Evolutionary conservation across 2,888 invertebrate species (phyloP).

Genomic region (Malthinus seriepunctatus): DNA sequence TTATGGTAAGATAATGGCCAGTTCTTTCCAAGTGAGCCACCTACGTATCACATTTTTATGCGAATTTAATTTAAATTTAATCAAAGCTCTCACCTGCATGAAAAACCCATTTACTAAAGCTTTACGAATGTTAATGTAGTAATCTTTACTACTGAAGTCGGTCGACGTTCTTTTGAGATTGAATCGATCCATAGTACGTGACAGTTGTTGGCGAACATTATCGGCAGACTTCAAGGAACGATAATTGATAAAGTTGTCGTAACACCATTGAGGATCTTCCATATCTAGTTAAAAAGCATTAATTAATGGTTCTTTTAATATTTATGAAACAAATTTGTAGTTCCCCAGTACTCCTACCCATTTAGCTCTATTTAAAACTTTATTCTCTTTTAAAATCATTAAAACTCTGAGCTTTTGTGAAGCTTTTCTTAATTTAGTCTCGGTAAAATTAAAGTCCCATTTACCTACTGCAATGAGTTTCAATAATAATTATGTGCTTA

Average conservation of each 20-base stretch:
- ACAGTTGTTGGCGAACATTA: constrained; percentile 95
- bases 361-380: too few species aligned
- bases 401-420: too few species aligned
- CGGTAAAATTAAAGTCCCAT: too few species aligned
- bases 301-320: background rate
- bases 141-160: constrained; percentile 97
- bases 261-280: constrained; percentile 99
- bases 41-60: constrained; percentile 53
- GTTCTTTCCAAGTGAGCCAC: constrained; percentile 97
- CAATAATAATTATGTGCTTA: too few species aligned
- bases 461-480: too few species aligned
- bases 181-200: constrained; percentile 98
- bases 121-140: constrained; percentile 98
- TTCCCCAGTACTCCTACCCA: too few species aligned
- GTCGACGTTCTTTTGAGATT: constrained; percentile 92
- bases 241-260: constrained; percentile 99
- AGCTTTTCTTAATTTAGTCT: too few species aligned
- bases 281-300: constrained; percentile 65
- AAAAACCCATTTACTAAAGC: constrained; percentile 98
- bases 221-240: constrained; percentile 98
- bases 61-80: too few species aligned
- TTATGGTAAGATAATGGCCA: constrained; percentile 97
- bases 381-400: too few species aligned
- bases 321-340: too few species aligned
- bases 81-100: constrained; percentile 81